Conservation (phyloP, 2,888 invertebrate species). For the Cremastinae sp. region DNA sequence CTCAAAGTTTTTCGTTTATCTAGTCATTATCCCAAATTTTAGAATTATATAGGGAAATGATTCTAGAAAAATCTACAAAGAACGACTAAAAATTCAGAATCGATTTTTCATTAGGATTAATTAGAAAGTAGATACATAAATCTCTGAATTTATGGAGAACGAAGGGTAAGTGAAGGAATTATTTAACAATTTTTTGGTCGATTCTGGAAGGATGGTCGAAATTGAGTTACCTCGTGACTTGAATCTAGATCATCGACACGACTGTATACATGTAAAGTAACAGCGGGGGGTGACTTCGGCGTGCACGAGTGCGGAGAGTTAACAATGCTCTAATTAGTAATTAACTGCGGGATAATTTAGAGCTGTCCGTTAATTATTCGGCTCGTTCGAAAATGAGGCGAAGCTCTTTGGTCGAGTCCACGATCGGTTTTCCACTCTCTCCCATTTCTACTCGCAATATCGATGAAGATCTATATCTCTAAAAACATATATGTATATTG, state of each 20-base stretch:
- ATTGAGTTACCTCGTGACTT: conserved; percentile 54
- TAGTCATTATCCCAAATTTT: conserved; percentile 41
- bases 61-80: conserved; percentile 12
- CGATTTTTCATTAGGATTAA: no score
- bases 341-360: conserved; percentile 52
- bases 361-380: conserved; percentile 53
- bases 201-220: conserved; percentile 46
- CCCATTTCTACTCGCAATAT: background rate
- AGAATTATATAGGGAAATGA: conserved; percentile 16
- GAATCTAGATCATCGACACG: conserved; percentile 58
- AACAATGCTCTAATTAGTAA: conserved; percentile 63
- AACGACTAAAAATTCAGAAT: conserved; percentile 29
- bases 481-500: no score
- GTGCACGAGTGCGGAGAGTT: conserved; percentile 49
- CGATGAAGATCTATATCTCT: background rate
- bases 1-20: conserved; percentile 32
- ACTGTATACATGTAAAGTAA: conserved; percentile 63
- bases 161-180: background rate
- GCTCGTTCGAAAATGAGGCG: conserved; percentile 25
- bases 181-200: conserved; percentile 1
- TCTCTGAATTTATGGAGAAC: no score
- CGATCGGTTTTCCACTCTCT: conserved; percentile 4
- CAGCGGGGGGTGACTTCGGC: conserved; percentile 20
- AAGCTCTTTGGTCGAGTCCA: conserved; percentile 7
- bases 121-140: no score